These are phyloP conservation scores for Spodoptera littoralis DNA, from an alignment of 2,888 invertebrate species.

Conservation along the genomic window DNA sequence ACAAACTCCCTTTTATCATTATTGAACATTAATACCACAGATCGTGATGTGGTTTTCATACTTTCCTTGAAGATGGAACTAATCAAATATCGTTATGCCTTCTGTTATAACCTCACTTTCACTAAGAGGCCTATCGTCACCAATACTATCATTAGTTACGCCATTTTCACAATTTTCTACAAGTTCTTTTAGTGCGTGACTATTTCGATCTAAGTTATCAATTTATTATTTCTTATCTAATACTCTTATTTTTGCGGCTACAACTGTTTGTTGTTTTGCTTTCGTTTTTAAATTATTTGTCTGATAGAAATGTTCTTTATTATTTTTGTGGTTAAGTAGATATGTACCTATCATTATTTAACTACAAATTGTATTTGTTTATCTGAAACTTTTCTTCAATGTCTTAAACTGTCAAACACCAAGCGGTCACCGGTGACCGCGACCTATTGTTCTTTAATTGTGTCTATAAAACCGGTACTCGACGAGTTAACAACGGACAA, in stretches of 20 bases:
- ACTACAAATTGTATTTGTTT: too few species aligned
- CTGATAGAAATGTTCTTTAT: not conserved
- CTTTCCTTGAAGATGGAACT: slow-evolving; percentile 58
- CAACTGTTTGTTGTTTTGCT: slow-evolving; percentile 18
- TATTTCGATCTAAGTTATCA: slow-evolving; percentile 60
- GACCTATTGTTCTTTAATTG: too few species aligned
- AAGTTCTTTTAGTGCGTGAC: slow-evolving; percentile 75
- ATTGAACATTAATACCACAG: slow-evolving; percentile 26
- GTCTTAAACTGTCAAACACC: too few species aligned
- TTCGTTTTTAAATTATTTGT: slow-evolving; percentile 21
- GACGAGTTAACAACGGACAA: too few species aligned
- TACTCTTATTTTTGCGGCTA: slow-evolving; percentile 34
- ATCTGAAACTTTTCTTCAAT: too few species aligned
- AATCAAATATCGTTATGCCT: slow-evolving; percentile 57
- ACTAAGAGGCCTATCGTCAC: slow-evolving; percentile 60
- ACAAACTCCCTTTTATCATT: slow-evolving; percentile 5
- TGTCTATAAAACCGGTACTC: too few species aligned
- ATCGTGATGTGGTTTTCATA: slow-evolving; percentile 56
- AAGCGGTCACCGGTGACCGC: too few species aligned
- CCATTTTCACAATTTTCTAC: slow-evolving; percentile 79
- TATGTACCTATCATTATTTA: too few species aligned
- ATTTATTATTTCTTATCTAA: slow-evolving; percentile 55
- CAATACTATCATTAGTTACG: slow-evolving; percentile 71
- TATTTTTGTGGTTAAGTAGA: not conserved
- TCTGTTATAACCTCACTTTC: slow-evolving; percentile 63